Percentiles rank a stretch among this genome's conserved stretches.
These are phyloP conservation scores for Tetropium fuscum DNA, from an alignment of 2,888 invertebrate genomes.

Conservation along the genomic window DNA sequence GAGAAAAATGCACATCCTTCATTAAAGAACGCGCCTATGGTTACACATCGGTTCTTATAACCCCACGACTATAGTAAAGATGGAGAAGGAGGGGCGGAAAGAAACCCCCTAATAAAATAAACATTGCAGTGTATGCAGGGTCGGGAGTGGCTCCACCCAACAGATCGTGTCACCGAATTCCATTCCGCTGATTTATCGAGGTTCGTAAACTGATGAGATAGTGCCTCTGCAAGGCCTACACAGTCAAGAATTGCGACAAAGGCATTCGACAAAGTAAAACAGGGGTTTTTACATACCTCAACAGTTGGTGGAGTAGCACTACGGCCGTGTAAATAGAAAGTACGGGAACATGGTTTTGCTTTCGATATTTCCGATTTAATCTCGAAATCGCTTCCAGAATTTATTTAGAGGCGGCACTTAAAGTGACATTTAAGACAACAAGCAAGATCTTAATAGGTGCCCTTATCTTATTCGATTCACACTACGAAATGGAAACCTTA, in stretches of 20 bases:
- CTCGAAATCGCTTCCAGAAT: background rate
- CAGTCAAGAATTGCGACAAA: too few species aligned
- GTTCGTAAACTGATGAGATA: too few species aligned
- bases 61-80: conserved; percentile 2
- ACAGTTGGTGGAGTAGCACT: background rate
- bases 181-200: too few species aligned
- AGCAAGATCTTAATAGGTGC: too few species aligned
- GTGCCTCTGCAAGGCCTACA: too few species aligned
- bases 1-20: too few species aligned
- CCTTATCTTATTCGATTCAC: too few species aligned
- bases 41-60: background rate
- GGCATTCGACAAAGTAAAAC: too few species aligned
- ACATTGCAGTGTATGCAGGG: conserved; percentile 8
- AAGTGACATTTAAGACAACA: too few species aligned
- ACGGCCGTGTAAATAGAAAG: background rate
- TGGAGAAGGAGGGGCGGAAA: background rate
- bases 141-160: background rate
- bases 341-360: background rate
- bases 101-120: conserved; percentile 12
- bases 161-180: background rate
- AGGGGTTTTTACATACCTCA: background rate
- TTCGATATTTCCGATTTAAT: background rate
- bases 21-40: too few species aligned
- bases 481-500: too few species aligned
- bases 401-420: too few species aligned